Base-by-base conservation (phyloP, 2,113 vertebrate species). In the Guaruba guarouba region DNA sequence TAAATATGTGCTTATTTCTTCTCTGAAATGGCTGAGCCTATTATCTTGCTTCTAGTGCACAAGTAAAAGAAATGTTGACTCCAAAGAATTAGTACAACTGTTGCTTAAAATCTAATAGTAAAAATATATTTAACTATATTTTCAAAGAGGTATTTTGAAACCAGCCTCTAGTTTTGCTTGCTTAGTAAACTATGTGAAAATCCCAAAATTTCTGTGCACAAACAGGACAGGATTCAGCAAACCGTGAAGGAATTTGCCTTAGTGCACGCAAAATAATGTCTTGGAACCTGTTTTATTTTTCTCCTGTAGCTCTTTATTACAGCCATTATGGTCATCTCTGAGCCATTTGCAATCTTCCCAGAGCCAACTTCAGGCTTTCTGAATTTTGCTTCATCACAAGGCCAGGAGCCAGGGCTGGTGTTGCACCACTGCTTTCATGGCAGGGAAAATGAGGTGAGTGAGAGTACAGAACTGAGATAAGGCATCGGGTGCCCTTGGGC, bases 21-120 rank as follows among this genome's bases (percentile, higher is more conserved):
- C 33, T 85, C 69, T 77, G 43, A 62, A 82, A 43, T 11, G 22
- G 13, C 49, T 79, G n/a, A 67, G 24, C 15, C 31, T 49, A 16
- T 82, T 28, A 18, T 57, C 37, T 80, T 83, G 2, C 23, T 93
- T 55, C 61, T 35, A 70, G 13, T 48, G 16, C 10, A 33, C 6
- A 37, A 22, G n/a, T 3, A 35, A 81, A 78, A 68, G 41, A 62
- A 13, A 51, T 1, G 0, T 12, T 1, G 1, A 37, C 15, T 37
- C 33, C 33, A 54, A 81, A 92, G 52, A 68, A 70, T 76, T 79
- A 52, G 15, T 46, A 51, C 13, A 6, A 7, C 14, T 39, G 14
- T 29, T 33, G 78, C 69, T 78, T 75, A 48, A 93, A 90, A 90
- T 35, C 20, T 17, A 73, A 7, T 12, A 17, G 7, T 17, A 13